Evolutionary conservation across 2,888 invertebrate genomes (phyloP).

Genomic region (Drymonia ruficornis): DNA sequence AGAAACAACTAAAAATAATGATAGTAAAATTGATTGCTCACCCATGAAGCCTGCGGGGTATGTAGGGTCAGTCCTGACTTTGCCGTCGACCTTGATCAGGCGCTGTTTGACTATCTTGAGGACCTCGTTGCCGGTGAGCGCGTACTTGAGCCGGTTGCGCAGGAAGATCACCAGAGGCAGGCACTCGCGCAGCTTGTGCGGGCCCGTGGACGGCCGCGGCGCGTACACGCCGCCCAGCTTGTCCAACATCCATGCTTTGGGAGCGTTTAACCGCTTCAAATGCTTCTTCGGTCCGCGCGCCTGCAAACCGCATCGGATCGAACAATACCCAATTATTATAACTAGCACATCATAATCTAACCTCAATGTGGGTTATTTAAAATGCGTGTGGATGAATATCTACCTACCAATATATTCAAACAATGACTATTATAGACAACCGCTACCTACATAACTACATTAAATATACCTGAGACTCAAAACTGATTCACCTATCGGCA

Average conservation of each 20-base stretch:
- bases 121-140: slow-evolving; percentile 97
- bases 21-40: slow-evolving; percentile 77
- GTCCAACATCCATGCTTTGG: slow-evolving; percentile 99
- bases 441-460: no score
- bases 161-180: slow-evolving; percentile 98
- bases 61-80: slow-evolving; percentile 98
- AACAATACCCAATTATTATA: slow-evolving; percentile 13
- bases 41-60: slow-evolving; percentile 99
- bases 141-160: slow-evolving; percentile 99
- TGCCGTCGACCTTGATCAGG: slow-evolving; percentile 98
- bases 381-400: no score
- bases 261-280: slow-evolving; percentile 99
- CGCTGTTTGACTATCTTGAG: slow-evolving; percentile 99
- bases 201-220: slow-evolving; percentile 98
- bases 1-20: not conserved
- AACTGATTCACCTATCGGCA: slow-evolving; percentile 8
- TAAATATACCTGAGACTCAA: no score
- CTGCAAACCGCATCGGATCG: slow-evolving; percentile 75
- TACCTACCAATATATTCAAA: no score
- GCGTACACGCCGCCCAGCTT: slow-evolving; percentile 99
- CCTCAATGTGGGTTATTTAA: no score
- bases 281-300: slow-evolving; percentile 99
- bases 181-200: slow-evolving; percentile 98
- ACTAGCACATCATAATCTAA: not conserved
- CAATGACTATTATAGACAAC: no score